Base-by-base conservation (phyloP, 2,797 vertebrate species). In the Muscicapa comitata region DNA sequence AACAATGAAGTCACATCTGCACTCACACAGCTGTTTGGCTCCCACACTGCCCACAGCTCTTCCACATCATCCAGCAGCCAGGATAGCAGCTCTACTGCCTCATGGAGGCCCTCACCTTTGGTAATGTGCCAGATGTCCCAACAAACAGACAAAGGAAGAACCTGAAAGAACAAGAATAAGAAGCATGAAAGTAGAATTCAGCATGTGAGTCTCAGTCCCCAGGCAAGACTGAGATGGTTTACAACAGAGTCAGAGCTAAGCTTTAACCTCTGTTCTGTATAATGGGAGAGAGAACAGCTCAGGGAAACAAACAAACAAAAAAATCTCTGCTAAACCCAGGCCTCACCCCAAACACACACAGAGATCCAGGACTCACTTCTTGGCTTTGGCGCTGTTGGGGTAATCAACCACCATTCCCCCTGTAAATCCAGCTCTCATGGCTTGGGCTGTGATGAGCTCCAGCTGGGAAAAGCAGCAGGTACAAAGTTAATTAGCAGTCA, bases 341-440 rank as follows among this genome's bases (percentile, higher is more conserved):
- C 23, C 12, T 59, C 33, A 43, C 16, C 40, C 50, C 35, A 31
- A 79, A 65, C 13, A 53, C 8, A 71, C 16, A 26, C 4, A 37
- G 10, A 81, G 17, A 75, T 13, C 24, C 12, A 28, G 9, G 16
- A 98, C 99, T 98, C 76, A 99, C 99, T 99, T 99, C 96, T 99
- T 99, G 13, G 99, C 99, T 96, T 99, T 99, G 97, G 98, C 97
- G 19, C 99, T 99, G 98, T 99, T 99, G 78, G 99, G 99, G 86
- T 99, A 99, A 97, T 99, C 99, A 38, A 99, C 98, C 85, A 99
- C 99, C 98, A 99, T 98, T 10, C 99, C 99, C 7, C 99, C 99
- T 0, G 98, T 99, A 96, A 99, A 99, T 55, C 99, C 99, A 5
- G 99, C 99, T 94, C 93, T 98, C 97, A 99, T 99, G 65, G 99